Evolutionary conservation across 23 tunicate genomes (phyloP), one percentile per base, ranked within the genome.

Genomic region (Pegea sp.): DNA sequence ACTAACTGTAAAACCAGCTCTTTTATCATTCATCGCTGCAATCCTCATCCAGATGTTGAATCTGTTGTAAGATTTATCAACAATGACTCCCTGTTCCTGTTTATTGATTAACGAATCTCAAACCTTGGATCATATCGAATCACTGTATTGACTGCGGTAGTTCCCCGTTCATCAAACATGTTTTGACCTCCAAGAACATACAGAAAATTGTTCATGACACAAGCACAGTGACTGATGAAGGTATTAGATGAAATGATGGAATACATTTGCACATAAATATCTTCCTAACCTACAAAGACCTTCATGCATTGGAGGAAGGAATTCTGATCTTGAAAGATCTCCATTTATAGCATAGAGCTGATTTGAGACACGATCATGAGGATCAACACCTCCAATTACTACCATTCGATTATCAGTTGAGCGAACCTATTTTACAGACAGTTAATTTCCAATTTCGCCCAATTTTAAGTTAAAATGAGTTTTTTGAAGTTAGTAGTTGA

Each of bases 1-100:
- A 26, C 93, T 79, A 33, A 72, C 86, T 5, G 99, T 91, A 60
- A 91, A 91, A 7, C 99, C 99, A 54, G 99, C 99, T 42, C 99
- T 49, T 32, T 75, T 64, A 56, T 91, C 99, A 62, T 91, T 91
- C 99, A 91, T 91, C 1, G 99, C 58, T 29, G 99, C 91, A 21
- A 91, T 91, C 26, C 99, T 31, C 99, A 91, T 91, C 99, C 99
- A 91, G 16, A 91, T 91, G 48, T 91, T 91, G 64, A 91, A 91
- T 48, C 99, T 84, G 24, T n/a, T 8, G 16, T 38, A 38, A 38
- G 46, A 38, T 38, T n/a, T n/a, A n/a, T n/a, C n/a, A n/a, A n/a
- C n/a, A n/a, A n/a, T n/a, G n/a, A n/a, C n/a, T n/a, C n/a, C n/a
- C n/a, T n/a, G n/a, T n/a, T n/a, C n/a, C n/a, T n/a, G n/a, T n/a